Evolutionary conservation across 2,797 vertebrate genomes (phyloP), one percentile per base, ranked within the genome.

Genomic region (Sebastes iracundus): DNA sequence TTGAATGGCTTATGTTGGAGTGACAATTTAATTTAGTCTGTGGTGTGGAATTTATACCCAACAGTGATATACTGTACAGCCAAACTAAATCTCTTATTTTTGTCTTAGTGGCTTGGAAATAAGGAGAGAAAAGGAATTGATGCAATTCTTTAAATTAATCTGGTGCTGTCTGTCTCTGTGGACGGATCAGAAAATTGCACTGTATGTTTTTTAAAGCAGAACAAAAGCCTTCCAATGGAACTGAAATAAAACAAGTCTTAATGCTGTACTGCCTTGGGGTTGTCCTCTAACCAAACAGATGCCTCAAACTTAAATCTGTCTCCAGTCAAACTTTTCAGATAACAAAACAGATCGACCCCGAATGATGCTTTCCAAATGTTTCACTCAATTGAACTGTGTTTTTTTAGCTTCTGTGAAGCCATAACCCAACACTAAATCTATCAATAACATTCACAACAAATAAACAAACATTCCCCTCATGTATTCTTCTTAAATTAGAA

Each of bases 1-100:
- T 89, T 85, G 30, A 86, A 87, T 75, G 74, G 83, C 75, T 91
- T 87, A 84, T 23, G 77, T 81, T 87, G 62, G 90, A 93, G 89
- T 93, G 94, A 95, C 94, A 94, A 90, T 91, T 92, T 94, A 92
- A 94, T 94, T 94, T 88, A 90, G 76, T 83, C 53, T 52, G 71
- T 42, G 62, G 14, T 77, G 84, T 79, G 77, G 76, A 87, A 85
- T 86, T 74, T 49, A 82, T 75, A 60, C 58, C 86, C 80, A 75
- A 52, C 77, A 32, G 68, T 88, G 79, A 86, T 75, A 68, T 65
- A 67, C 33, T 59, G 42, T 79, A 85, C 72, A 78, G 78, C 67
- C 72, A 60, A 83, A 85, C 68, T 72, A 79, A 87, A 85, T 81
- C 53, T 75, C n/a, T 28, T 68, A 55, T 66, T 79, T 84, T 81